These are phyloP conservation scores for Euthynnus affinis DNA, from an alignment of 2,797 vertebrate species.

Conservation along the genomic window DNA sequence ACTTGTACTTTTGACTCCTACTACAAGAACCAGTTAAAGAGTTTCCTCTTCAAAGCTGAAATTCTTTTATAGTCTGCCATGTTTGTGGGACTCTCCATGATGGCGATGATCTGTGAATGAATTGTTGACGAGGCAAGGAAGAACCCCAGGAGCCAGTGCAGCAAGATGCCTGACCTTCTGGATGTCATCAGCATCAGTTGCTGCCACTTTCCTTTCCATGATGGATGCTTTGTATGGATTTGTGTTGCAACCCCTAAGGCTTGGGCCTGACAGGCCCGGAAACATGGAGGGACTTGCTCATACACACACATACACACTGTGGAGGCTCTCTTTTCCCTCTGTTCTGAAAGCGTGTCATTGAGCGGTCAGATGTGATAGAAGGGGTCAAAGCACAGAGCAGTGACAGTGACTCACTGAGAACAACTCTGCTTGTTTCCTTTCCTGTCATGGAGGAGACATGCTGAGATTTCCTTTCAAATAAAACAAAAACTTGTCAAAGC, in stretches of 20 bases:
- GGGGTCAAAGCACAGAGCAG: conserved; percentile 66
- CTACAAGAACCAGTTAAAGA: not conserved
- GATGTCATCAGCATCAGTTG: conserved; percentile 56
- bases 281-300: conserved; percentile 37
- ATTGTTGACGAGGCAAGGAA: conserved; percentile 37
- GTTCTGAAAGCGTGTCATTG: conserved; percentile 61
- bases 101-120: conserved; percentile 2
- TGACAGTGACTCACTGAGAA: conserved; percentile 61
- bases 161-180: conserved; percentile 54
- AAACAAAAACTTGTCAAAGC: conserved; percentile 46
- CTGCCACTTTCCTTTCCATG: conserved; percentile 60
- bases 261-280: conserved; percentile 59
- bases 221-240: conserved; percentile 73
- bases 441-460: conserved; percentile 61
- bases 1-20: not conserved
- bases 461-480: conserved; percentile 64
- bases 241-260: conserved; percentile 51
- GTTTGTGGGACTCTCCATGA: conserved; percentile 26
- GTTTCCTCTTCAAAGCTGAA: not conserved
- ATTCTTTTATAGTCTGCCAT: not conserved
- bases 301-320: conserved; percentile 21
- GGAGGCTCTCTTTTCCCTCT: conserved; percentile 40
- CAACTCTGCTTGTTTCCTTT: conserved; percentile 61
- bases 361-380: conserved; percentile 61
- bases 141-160: conserved; percentile 35